A percentile compares a stretch with the other conserved stretches of the same genome.
Conservation (phyloP, 2,888 invertebrate species). For the Drosophila putrida region DNA sequence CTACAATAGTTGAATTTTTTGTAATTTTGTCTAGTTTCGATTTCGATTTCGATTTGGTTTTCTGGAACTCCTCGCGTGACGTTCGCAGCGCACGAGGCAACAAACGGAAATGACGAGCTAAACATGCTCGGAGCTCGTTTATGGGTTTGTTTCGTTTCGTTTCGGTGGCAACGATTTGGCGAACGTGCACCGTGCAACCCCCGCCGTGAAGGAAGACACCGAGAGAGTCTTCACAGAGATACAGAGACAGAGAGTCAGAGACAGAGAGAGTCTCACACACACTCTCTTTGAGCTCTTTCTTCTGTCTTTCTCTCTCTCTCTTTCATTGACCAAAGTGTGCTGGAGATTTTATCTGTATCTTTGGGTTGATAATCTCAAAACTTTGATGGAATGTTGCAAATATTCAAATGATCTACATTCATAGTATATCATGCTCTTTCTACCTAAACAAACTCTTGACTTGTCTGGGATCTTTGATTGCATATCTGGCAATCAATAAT, state of each 20-base stretch:
- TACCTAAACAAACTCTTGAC: neutral
- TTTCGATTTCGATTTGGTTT: neutral
- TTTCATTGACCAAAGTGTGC: conserved; percentile 21
- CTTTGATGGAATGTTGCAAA: neutral
- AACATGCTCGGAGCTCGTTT: conserved; percentile 36
- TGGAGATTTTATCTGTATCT: neutral
- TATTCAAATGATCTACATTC: neutral
- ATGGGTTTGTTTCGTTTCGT: conserved; percentile 50
- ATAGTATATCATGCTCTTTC: neutral
- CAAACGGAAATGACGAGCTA: conserved; percentile 72
- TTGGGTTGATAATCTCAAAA: neutral
- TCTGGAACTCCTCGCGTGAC: conserved; percentile 30
- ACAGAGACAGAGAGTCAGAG: neutral
- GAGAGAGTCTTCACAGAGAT: neutral
- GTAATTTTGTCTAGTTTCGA: neutral
- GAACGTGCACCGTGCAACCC: conserved; percentile 43
- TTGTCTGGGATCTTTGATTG: too few species aligned
- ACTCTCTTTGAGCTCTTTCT: too few species aligned
- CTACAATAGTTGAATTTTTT: neutral
- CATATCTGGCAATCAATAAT: too few species aligned
- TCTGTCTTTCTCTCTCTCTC: neutral
- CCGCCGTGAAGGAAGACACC: conserved; percentile 6
- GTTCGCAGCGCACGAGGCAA: conserved; percentile 69
- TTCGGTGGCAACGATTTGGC: conserved; percentile 30
- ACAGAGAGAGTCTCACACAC: neutral